Evolutionary conservation across 1,140 invertebrate genomes (phyloP).

Genomic region (Drosophila subobscura): DNA sequence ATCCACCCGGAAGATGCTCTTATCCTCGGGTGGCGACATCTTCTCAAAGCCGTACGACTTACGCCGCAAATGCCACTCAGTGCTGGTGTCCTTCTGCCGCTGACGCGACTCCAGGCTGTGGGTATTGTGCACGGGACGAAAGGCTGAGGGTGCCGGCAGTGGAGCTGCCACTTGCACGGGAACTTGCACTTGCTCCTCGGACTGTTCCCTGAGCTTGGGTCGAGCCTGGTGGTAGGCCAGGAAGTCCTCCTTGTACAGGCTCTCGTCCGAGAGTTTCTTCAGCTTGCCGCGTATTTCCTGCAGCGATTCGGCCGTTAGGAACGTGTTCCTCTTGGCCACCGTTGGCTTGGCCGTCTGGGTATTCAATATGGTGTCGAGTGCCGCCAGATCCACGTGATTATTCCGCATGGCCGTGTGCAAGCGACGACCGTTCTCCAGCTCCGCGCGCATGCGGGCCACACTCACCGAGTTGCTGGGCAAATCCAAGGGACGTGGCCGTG

Average conservation of each 20-base stretch:
- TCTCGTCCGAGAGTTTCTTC: constrained; percentile 84
- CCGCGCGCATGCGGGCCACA: constrained; percentile 84
- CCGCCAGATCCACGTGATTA: constrained; percentile 84
- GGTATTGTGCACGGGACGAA: constrained; percentile 83
- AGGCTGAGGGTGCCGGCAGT: constrained; percentile 41
- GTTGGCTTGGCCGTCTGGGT: constrained; percentile 56
- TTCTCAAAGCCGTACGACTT: constrained; percentile 91
- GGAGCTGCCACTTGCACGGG: constrained; percentile 73
- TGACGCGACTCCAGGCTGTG: constrained; percentile 86
- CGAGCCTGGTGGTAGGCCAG: constrained; percentile 44
- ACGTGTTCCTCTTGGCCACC: constrained; percentile 77
- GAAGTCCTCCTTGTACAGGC: constrained; percentile 79
- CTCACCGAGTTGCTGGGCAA: constrained; percentile 84
- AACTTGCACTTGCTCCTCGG: constrained; percentile 24
- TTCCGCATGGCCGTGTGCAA: constrained; percentile 84
- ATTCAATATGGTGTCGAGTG: constrained; percentile 84
- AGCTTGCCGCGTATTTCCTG: constrained; percentile 85
- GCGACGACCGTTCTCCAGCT: constrained; percentile 84
- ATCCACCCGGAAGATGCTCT: constrained; percentile 85
- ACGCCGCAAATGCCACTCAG: constrained; percentile 88
- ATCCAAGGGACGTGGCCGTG: constrained; percentile 84
- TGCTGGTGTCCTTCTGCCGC: constrained; percentile 82
- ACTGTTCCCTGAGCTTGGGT: no score
- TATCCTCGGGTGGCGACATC: constrained; percentile 85
- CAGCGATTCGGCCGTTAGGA: constrained; percentile 86